Evolutionary conservation across 2,797 vertebrate species (phyloP).

Genomic region (Leptoclinus maculatus): DNA sequence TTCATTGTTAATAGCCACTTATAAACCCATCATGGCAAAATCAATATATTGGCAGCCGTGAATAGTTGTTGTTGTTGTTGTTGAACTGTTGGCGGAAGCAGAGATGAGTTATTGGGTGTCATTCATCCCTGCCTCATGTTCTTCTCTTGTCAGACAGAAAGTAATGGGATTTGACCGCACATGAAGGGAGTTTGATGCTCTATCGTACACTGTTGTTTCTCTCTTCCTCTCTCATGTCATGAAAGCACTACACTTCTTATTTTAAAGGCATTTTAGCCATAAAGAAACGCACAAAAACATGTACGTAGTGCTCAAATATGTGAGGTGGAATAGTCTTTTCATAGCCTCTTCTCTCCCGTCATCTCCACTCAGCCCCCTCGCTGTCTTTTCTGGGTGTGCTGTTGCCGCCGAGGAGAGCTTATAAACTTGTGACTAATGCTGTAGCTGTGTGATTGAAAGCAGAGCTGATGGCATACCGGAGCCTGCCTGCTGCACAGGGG

Average conservation of each 20-base stretch:
- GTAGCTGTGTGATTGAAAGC: constrained; percentile 65
- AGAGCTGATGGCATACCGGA: constrained; percentile 47
- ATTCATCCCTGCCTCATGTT: constrained; percentile 30
- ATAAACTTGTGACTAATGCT: constrained; percentile 66
- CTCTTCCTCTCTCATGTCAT: neutral
- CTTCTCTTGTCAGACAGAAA: constrained; percentile 34
- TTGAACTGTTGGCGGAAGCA: constrained; percentile 23
- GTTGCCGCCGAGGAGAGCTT: constrained; percentile 42
- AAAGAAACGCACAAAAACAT: neutral
- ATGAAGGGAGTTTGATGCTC: constrained; percentile 47
- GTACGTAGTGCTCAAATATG: neutral
- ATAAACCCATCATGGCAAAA: constrained; percentile 29
- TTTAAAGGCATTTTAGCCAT: neutral
- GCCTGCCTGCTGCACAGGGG: constrained; percentile 12
- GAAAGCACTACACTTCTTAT: neutral
- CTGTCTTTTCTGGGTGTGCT: constrained; percentile 31
- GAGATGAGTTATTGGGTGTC: constrained; percentile 31
- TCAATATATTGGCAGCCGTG: constrained; percentile 44
- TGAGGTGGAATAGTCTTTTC: constrained; percentile 14
- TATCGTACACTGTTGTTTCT: constrained; percentile 15
- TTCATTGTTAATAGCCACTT: constrained; percentile 18
- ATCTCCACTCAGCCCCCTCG: constrained; percentile 29
- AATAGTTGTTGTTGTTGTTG: constrained; percentile 36
- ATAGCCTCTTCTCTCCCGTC: constrained; percentile 24
- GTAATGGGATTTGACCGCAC: constrained; percentile 60